Evolutionary conservation across 2,888 invertebrate species (phyloP).

Genomic region (Apoderus coryli): DNA sequence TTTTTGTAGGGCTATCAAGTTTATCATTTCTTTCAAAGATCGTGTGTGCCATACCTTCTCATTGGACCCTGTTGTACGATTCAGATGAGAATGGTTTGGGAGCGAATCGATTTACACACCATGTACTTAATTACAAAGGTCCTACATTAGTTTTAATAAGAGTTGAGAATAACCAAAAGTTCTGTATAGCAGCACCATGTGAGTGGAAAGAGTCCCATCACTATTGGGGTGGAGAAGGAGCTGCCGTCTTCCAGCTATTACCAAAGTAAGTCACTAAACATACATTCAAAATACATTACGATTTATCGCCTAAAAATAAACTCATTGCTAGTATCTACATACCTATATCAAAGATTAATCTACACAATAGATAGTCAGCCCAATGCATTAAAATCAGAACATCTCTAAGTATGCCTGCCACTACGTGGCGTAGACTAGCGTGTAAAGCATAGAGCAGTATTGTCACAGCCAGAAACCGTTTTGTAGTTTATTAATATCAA

Average conservation of each 20-base stretch:
- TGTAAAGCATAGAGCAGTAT: no score
- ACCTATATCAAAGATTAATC: no score
- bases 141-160: constrained; percentile 49
- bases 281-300: no score
- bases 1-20: constrained; percentile 26
- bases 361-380: no score
- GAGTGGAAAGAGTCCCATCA: constrained; percentile 81
- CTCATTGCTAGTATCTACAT: no score
- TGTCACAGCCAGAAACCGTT: no score
- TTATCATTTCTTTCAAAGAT: constrained; percentile 45
- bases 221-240: constrained; percentile 73
- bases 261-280: constrained; percentile 58
- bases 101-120: constrained; percentile 71
- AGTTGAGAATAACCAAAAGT: constrained; percentile 44
- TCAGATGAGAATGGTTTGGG: constrained; percentile 78
- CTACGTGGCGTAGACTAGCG: no score
- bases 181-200: constrained; percentile 59
- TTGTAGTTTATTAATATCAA: no score
- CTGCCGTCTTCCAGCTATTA: constrained; percentile 59
- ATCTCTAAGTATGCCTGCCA: no score
- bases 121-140: constrained; percentile 66
- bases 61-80: constrained; percentile 76
- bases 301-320: no score
- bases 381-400: no score
- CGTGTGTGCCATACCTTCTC: constrained; percentile 53